Evolutionary conservation across 2,888 invertebrate species (phyloP).

Genomic region (Cosmopolites sordidus): DNA sequence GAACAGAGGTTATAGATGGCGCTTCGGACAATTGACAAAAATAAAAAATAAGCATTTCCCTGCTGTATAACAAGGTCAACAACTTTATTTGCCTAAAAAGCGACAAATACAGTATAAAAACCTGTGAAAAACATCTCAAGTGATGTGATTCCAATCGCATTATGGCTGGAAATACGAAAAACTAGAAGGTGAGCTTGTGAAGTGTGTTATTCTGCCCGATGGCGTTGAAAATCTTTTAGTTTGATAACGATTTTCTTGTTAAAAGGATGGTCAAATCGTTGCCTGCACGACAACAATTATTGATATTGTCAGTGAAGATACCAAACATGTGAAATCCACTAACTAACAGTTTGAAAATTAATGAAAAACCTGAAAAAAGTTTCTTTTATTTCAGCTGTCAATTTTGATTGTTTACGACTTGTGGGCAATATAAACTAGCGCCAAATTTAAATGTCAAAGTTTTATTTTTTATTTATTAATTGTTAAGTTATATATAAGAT

Average conservation of each 20-base stretch:
- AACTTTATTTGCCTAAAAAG: conserved; percentile 37
- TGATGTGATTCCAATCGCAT: conserved; percentile 20
- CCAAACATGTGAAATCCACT: background rate
- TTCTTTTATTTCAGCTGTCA: conserved; percentile 36
- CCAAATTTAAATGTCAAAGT: conserved; percentile 20
- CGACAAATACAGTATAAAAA: conserved; percentile 17
- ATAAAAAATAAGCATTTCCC: conserved; percentile 28
- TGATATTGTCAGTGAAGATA: conserved; percentile 8
- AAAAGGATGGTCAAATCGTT: conserved; percentile 27
- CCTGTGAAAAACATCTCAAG: conserved; percentile 4
- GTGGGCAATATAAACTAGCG: conserved; percentile 19
- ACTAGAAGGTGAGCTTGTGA: conserved; percentile 11
- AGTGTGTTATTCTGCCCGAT: conserved; percentile 5
- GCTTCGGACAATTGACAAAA: conserved; percentile 16
- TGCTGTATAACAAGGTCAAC: conserved; percentile 34
- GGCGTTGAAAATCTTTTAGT: conserved; percentile 21
- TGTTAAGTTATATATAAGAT: background rate
- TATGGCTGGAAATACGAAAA: conserved; percentile 5
- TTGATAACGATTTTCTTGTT: conserved; percentile 37
- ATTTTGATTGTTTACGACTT: conserved; percentile 44
- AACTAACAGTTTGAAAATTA: conserved; percentile 9
- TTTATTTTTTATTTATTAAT: background rate
- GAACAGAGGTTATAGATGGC: conserved; percentile 12
- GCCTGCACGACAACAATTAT: conserved; percentile 6
- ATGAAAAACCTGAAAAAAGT: conserved; percentile 19